Base-by-base conservation (phyloP, 2,888 invertebrate species). In the Heliconius charithonia region DNA sequence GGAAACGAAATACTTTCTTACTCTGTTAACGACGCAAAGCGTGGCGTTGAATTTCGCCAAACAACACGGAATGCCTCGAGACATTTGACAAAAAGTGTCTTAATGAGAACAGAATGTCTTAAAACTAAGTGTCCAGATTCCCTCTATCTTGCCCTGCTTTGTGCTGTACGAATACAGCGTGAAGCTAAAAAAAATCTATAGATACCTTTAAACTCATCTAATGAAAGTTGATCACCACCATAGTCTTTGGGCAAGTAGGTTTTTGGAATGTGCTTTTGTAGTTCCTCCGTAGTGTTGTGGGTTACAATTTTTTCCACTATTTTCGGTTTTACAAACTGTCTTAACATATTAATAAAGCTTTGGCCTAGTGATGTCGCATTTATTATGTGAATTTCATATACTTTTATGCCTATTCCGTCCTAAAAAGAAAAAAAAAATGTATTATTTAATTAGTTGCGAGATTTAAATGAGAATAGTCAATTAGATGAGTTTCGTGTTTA, bases 331-430 rank as follows among this genome's bases (percentile, higher is more conserved):
- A 94, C 82, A 79, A 93, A 88, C 78, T 89, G 90, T 80, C 91
- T 95, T 81, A 94, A 85, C 12, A 95, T 85, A 13, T 84, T 88
- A 0, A 93, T 81, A 1, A 91, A 82, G 41, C 91, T 89, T 45
- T 90, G 88, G 0, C 90, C 84, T 1, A 91, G 85, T 3, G 86
- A 83, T 0, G 92, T 92, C 0, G 92, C 88, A 78, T 95, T 95
- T 0, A 96, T 76, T 0, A 95, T 83, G 81, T 96, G 95, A 16
- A 95, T 90, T 0, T 89, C 89, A 41, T 89, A 87, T 0, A 95
- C 84, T 76, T 91, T 89, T 7, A 90, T 85, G 1, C 94, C 92
- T 19, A 91, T 88, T 0, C 95, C 95, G 84, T 95, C 95, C 96
- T 96, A 86, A 59, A 93, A 80, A 41, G 19, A 63, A 59, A 63